Evolutionary conservation across 2,797 vertebrate genomes (phyloP), one percentile per base, ranked within the genome.

Genomic region (Sebastes matsubarae): DNA sequence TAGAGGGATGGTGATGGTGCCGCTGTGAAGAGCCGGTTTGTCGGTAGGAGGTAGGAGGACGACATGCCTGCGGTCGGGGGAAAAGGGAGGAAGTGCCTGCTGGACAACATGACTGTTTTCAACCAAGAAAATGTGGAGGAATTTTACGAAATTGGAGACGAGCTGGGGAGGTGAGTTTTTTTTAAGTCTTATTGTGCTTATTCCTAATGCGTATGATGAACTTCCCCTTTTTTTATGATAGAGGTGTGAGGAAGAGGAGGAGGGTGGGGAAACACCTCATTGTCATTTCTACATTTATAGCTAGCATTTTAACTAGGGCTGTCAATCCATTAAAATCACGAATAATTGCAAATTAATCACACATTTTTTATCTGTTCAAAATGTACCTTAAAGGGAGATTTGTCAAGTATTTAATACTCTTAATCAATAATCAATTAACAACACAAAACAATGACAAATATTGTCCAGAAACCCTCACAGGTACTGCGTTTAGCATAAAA

Each of bases 51-150:
- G 36, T 38, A 38, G 36, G 72, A 42, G 38, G 77, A 81, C 61
- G 81, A 88, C 72, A 63, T 83, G 87, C 72, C 79, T 72, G 79
- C 20, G 78, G 86, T 81, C 66, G 76, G 78, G 27, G 58, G 70
- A 2, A 90, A 83, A 88, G 70, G 68, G 77, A 88, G 90, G 75
- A 88, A 89, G 87, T 74, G 90, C 89, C 91, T 59, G 74, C 91
- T 59, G 74, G 91, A 80, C 89, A 93, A 90, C 96, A 98, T 99
- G 97, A 97, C 96, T 16, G 94, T 97, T 80, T 98, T 98, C 95
- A 97, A 96, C 91, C 97, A 97, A 90, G 96, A 98, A 89, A 97
- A 98, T 94, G 95, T 98, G 81, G 97, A 98, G 89, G 97, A 97
- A 70, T 96, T 97, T 89, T 99, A 98, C 58, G 96, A 97, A 52